phyloP scores from a whole-genome alignment of 2,888 invertebrate species.

The Leptopilina myrica region DNA sequence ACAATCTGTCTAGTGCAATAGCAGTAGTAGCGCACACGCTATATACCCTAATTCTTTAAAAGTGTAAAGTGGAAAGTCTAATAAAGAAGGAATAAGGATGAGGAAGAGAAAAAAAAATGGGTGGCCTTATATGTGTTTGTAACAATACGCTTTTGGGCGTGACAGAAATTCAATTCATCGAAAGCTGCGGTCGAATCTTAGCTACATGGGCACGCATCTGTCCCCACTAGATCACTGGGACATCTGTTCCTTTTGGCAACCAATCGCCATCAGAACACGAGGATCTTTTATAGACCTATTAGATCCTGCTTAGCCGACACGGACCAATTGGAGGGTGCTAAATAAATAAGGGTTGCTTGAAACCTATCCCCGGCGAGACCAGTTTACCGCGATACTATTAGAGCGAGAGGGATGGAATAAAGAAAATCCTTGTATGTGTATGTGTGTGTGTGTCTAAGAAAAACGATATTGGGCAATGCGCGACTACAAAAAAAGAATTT shows the following conservation, averaged over 20 bases:
- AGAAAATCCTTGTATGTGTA: background rate
- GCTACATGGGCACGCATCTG: constrained; percentile 66
- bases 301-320: constrained; percentile 74
- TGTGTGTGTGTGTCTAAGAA: background rate
- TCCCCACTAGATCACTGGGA: constrained; percentile 63
- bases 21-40: constrained; percentile 15
- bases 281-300: constrained; percentile 75
- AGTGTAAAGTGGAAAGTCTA: constrained; percentile 15
- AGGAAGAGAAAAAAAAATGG: constrained; percentile 22
- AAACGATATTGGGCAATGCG: constrained; percentile 20
- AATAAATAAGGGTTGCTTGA: constrained; percentile 74
- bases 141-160: constrained; percentile 70
- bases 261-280: constrained; percentile 66
- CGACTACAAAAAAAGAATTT: constrained; percentile 15
- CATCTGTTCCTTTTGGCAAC: constrained; percentile 70
- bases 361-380: constrained; percentile 55
- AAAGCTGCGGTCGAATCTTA: constrained; percentile 57
- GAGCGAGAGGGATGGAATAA: constrained; percentile 42
- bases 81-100: constrained; percentile 21
- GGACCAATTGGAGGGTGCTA: constrained; percentile 75
- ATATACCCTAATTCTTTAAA: constrained; percentile 37
- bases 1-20: constrained; percentile 28
- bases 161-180: constrained; percentile 73
- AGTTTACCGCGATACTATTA: constrained; percentile 41
- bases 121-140: constrained; percentile 17